Evolutionary conservation across 2,113 vertebrate species (phyloP), one percentile per base, ranked within the genome.

Genomic region (Cottus gobio): DNA sequence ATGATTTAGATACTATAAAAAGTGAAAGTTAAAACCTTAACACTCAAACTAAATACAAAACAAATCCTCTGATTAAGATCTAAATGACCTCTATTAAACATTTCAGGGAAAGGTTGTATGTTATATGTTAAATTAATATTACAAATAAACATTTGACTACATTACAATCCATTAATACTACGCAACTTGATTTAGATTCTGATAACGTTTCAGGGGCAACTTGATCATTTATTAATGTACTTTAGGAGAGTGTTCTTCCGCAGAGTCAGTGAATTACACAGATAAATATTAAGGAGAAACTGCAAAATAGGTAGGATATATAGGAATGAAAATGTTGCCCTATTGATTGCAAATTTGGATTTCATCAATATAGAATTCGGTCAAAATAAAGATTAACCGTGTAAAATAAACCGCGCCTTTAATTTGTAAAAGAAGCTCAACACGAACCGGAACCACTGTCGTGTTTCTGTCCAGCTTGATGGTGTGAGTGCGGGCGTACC

Each of bases 401-500:
- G 57, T 22, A 11, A 61, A 61, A 36, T 18, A 34, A 31, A 61
- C 30, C 6, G 2, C 18, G 22, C 71, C 73, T 84, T 89, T 87
- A 13, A 22, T 65, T 3, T 65, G 71, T 79, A 79, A 80, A 7
- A 34, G 31, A 24, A 6, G 22, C 7, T 0, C 9, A 22, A 8
- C 1, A n/a, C 5, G 2, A 71, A 69, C 36, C 70, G 83, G 88
- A 90, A 85, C 12, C 18, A 0, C 0, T 2, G 2, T 18, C 7
- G 9, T 62, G 6, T 1, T 11, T 31, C 0, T 0, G 12, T 36
- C 3, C 6, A 46, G 0, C 46, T 75, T 82, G 63, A 76, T 54
- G 0, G 56, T 34, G 28, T 37, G 26, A 16, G 8, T 2, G 16
- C 11, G 24, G 5, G 11, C 3, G 16, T 46, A 31, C 2, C 67